Evolutionary conservation across 64 coral and sea anemone genomes (phyloP).

Genomic region (Porites australiensis): DNA sequence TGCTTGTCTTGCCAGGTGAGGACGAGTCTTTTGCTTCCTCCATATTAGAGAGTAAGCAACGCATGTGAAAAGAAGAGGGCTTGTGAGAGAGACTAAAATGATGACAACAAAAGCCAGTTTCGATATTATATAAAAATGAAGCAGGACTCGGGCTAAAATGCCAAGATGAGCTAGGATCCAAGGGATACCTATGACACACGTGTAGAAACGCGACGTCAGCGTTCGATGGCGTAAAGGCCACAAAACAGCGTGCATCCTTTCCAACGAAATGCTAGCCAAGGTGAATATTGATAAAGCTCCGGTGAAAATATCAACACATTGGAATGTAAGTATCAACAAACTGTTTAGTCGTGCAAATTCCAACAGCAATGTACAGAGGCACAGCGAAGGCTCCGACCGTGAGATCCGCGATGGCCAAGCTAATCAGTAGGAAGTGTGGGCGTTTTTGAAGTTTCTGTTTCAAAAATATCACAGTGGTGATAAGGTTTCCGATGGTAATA

Average conservation of each 20-base stretch:
- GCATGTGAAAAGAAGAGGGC: background rate
- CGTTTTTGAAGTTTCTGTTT: background rate
- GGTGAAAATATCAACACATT: background rate
- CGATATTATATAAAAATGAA: background rate
- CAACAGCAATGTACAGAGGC: constrained; percentile 27
- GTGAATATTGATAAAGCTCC: constrained; percentile 2
- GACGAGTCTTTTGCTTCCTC: background rate
- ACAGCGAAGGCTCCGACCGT: background rate
- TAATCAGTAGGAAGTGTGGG: background rate
- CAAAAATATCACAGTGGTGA: background rate
- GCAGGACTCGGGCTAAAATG: background rate
- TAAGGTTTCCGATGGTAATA: background rate
- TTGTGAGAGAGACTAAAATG: background rate
- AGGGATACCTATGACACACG: background rate
- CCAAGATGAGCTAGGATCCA: background rate
- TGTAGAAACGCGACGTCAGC: background rate
- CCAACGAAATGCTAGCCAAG: background rate
- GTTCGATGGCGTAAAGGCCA: constrained; percentile 1
- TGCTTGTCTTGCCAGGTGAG: background rate
- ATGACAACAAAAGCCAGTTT: background rate
- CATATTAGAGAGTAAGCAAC: background rate
- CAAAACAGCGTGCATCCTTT: background rate
- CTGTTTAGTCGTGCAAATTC: background rate
- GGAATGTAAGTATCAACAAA: background rate
- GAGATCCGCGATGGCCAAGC: constrained; percentile 8